These are phyloP conservation scores for Drosophila nebulosa DNA, from an alignment of 1,140 invertebrate species.

Conservation along the genomic window DNA sequence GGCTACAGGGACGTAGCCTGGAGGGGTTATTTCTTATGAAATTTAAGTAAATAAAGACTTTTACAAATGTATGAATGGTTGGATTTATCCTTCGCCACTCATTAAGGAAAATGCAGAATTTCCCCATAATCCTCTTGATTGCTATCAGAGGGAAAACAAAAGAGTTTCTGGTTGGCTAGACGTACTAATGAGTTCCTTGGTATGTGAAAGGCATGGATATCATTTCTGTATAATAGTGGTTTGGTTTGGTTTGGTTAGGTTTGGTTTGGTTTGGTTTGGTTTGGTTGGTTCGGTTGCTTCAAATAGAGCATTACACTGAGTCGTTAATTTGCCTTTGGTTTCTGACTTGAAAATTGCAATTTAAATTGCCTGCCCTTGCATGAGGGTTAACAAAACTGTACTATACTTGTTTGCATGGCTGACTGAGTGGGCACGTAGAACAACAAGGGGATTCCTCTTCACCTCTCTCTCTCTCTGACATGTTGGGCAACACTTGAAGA, in stretches of 20 bases:
- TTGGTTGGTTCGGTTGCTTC: too few species aligned
- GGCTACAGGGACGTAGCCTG: background rate
- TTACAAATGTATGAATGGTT: too few species aligned
- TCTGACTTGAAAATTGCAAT: background rate
- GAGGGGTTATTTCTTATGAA: too few species aligned
- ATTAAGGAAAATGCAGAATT: background rate
- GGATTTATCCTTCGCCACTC: background rate
- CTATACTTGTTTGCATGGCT: background rate
- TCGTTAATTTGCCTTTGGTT: background rate
- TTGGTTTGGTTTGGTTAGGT: too few species aligned
- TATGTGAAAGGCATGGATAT: background rate
- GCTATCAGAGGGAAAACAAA: background rate
- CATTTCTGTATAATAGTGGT: background rate
- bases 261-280: too few species aligned
- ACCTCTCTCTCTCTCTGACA: background rate
- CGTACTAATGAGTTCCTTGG: conserved; percentile 28
- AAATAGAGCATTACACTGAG: background rate
- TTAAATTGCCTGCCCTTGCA: background rate
- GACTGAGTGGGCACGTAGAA: background rate
- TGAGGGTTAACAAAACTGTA: background rate
- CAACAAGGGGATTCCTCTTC: background rate
- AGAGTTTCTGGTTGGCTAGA: conserved; percentile 13
- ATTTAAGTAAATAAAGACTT: too few species aligned
- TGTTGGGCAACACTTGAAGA: conserved; percentile 43
- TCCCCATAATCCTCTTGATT: background rate